Base-by-base conservation (phyloP, 2,888 invertebrate species). In the Chloroclystis v-ata region DNA sequence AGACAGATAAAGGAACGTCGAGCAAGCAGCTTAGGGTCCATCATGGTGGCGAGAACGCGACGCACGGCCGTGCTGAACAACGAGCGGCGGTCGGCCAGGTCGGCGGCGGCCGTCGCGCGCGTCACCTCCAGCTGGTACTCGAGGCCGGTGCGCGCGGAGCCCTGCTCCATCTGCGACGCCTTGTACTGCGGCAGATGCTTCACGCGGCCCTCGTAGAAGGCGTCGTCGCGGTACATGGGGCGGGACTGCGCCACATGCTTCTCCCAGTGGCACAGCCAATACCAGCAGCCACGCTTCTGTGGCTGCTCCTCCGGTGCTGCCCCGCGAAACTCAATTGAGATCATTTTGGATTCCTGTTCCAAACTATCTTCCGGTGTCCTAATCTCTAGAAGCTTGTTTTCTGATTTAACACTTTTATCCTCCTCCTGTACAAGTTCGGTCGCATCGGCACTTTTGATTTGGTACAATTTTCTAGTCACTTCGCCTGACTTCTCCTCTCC, bases 41-140 rank as follows among this genome's bases (percentile, higher is more conserved):
- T 29, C 56, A 56, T 56, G 0, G 50, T 47, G 4, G 53, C 48
- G 0, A 56, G 42, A 10, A 53, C 56, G 30, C 56, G 39, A 28
- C 50, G 43, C 1, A 37, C 16, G 1, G 56, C 50, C n/a, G 20
- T 35, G 8, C 10, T 24, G 11, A 16, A 20, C 1, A 24, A 1
- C 10, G 16, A 7, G 10, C 11, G 20, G 35, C 0, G 11, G 10
- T 35, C 35, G 7, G 7, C 16, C 35, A 35, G 35, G 35, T 35
- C 35, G 44, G 48, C 28, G 4, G 41, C 37, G 4, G 50, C 20
- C 11, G 30, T 37, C 1, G 49, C 47, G 8, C 56, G 47, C 2
- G 56, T 32, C 28, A 56, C 56, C 6, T 49, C 52, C 35, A 56
- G 12, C 13, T 51, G 52, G 20, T 56, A 56, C 24, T 25, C 38